Conservation (phyloP, 2,797 vertebrate species). For the Darevskia mixta region DNA sequence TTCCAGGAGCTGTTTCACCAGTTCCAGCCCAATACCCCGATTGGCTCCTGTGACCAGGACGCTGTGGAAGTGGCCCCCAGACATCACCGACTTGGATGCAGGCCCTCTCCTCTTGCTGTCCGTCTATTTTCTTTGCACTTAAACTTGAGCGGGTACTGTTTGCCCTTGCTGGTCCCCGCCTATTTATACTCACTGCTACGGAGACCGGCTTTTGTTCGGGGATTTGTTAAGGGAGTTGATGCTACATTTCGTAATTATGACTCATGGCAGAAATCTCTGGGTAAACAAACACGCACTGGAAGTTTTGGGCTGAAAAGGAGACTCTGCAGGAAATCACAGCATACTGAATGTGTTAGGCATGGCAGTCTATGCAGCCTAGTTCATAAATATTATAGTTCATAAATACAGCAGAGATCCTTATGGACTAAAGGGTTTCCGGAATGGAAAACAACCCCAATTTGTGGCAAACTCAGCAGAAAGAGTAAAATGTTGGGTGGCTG, state of each 20-base stretch:
- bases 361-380: not conserved
- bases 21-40: slow-evolving; percentile 18
- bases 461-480: too few species aligned
- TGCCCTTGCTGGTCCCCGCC: not conserved
- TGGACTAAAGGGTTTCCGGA: too few species aligned
- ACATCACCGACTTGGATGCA: not conserved
- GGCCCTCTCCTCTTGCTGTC: too few species aligned
- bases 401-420: not conserved
- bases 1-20: slow-evolving; percentile 6
- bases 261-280: not conserved
- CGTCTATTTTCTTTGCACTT: not conserved
- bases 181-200: not conserved
- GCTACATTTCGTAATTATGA: not conserved
- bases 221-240: not conserved
- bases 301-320: not conserved
- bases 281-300: not conserved
- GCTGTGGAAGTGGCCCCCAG: not conserved
- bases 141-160: too few species aligned
- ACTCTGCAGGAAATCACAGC: not conserved
- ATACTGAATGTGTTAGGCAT: not conserved
- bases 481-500: too few species aligned
- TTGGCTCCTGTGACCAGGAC: slow-evolving; percentile 30
- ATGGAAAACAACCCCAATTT: too few species aligned
- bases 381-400: not conserved
- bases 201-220: not conserved